Conservation (phyloP, 92 coral and sea anemone genomes). For the Metridium senile region DNA sequence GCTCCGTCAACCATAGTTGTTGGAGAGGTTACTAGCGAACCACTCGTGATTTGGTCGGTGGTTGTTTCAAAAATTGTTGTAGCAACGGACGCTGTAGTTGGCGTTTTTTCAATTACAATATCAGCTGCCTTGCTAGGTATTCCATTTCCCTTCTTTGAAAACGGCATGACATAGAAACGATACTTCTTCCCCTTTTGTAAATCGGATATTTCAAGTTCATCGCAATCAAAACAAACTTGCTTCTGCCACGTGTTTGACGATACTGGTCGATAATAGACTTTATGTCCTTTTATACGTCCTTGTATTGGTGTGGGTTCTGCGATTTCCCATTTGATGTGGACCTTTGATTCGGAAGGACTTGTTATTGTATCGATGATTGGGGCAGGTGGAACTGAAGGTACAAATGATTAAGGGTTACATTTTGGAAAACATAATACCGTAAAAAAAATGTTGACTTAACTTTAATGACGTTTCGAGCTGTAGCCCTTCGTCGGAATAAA, state of each 20-base stretch:
- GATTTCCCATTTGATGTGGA: constrained; percentile 26
- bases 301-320: constrained; percentile 36
- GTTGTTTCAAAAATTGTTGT: background rate
- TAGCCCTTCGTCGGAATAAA: no score
- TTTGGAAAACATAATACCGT: background rate
- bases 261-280: constrained; percentile 11
- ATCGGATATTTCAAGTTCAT: background rate
- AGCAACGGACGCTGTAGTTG: background rate
- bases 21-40: no score
- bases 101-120: background rate
- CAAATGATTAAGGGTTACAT: background rate
- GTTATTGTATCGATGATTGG: background rate
- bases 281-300: constrained; percentile 26
- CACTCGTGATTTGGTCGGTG: background rate
- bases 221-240: constrained; percentile 3
- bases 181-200: constrained; percentile 8
- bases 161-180: constrained; percentile 16
- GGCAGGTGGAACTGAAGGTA: constrained; percentile 27
- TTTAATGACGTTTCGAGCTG: no score
- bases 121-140: constrained; percentile 22
- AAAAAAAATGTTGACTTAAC: no score
- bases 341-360: constrained; percentile 1
- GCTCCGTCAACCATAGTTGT: background rate
- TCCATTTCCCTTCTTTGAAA: constrained; percentile 34
- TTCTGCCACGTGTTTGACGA: constrained; percentile 11